Conservation (phyloP, 2,888 invertebrate species). For the Tupiocoris notatus region DNA sequence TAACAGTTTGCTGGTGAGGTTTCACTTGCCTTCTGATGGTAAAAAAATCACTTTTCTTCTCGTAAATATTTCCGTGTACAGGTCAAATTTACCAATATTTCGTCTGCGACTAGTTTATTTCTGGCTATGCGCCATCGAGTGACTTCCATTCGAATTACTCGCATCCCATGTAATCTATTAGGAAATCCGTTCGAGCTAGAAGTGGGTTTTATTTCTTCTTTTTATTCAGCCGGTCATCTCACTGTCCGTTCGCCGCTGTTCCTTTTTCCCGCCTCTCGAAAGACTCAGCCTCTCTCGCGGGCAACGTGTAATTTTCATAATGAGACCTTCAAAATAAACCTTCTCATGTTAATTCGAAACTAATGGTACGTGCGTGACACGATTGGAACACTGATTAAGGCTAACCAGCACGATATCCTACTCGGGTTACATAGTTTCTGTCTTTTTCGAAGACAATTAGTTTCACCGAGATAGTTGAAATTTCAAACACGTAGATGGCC, state of each 20-base stretch:
- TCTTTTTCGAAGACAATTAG: not conserved
- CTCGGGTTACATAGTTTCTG: conserved; percentile 25
- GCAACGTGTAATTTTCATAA: conserved; percentile 41
- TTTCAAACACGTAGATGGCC: not conserved
- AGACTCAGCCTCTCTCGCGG: conserved; percentile 5
- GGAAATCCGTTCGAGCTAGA: too few species aligned
- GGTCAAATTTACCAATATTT: too few species aligned
- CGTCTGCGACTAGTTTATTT: too few species aligned
- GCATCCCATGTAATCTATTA: too few species aligned
- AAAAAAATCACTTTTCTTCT: too few species aligned
- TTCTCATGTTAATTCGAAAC: conserved; percentile 41
- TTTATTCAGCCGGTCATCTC: not conserved
- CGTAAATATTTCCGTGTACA: too few species aligned
- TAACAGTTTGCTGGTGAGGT: too few species aligned
- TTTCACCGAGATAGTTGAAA: not conserved
- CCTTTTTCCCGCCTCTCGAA: conserved; percentile 15
- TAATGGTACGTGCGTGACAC: conserved; percentile 41
- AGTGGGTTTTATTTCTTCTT: too few species aligned
- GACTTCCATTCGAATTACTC: too few species aligned
- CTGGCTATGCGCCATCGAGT: too few species aligned
- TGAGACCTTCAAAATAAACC: conserved; percentile 42
- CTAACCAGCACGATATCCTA: conserved; percentile 35
- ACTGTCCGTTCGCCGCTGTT: not conserved
- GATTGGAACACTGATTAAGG: conserved; percentile 38
- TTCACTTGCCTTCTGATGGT: too few species aligned